A percentile compares a stretch with the other conserved stretches of the same genome.
These are phyloP conservation scores for Lipotes vexillifer DNA, from an alignment of 2,113 vertebrate genomes.

Conservation along the genomic window DNA sequence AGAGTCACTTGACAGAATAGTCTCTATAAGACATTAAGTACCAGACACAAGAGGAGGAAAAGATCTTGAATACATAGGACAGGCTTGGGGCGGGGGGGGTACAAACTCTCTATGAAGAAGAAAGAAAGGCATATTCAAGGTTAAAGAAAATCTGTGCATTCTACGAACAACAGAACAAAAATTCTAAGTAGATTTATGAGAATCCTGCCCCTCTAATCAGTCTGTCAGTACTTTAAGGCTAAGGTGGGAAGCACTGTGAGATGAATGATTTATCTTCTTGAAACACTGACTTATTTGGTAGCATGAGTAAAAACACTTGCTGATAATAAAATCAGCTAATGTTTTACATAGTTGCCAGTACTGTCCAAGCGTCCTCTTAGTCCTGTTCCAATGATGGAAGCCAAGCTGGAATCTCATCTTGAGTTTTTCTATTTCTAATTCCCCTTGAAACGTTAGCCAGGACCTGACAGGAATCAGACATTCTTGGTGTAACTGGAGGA, in stretches of 20 bases:
- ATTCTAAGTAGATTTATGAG: not conserved
- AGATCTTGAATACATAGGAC: not conserved
- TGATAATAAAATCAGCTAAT: not conserved
- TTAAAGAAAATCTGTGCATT: not conserved
- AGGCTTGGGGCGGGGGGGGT: rapidly evolving
- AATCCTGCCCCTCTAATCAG: not conserved
- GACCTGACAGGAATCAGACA: not conserved
- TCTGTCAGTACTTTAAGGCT: not conserved
- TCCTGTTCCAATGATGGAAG: not conserved
- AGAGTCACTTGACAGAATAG: not conserved
- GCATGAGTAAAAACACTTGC: not conserved
- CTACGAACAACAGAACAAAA: not conserved
- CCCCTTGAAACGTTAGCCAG: too few species aligned
- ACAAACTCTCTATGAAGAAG: not conserved
- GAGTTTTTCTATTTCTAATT: not conserved
- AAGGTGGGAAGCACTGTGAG: not conserved
- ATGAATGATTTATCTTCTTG: not conserved
- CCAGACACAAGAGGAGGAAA: not conserved
- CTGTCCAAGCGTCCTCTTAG: not conserved
- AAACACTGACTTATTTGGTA: not conserved
- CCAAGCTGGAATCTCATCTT: not conserved
- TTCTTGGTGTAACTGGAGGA: not conserved
- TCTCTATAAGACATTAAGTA: not conserved
- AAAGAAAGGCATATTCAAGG: not conserved
- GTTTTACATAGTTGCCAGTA: not conserved